Base-by-base conservation (phyloP, 2,113 vertebrate species). In the Ursus arctos region DNA sequence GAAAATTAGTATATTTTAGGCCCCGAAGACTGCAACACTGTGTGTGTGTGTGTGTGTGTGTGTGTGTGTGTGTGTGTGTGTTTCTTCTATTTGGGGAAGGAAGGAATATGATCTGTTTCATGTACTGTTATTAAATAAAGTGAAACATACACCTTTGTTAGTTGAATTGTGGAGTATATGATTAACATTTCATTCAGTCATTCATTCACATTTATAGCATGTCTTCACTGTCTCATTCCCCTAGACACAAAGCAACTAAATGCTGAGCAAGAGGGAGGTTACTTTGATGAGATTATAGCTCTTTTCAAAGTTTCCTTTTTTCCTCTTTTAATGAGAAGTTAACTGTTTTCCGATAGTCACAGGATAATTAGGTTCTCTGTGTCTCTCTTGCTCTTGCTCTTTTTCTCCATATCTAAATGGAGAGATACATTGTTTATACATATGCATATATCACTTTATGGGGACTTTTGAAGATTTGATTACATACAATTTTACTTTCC, bases 1-100 rank as follows among this genome's bases (percentile, higher is more conserved):
- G 87, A 97, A 95, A 96, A 97, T 96, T 88, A 93, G 88, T 97
- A 13, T 79, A 91, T 97, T 97, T 92, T 65, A 92, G 57, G 31
- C 22, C 28, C 49, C 53, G 43, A n/a, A 71, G 80, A 91, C 19
- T 67, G 40, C 22, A 91, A 2, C 40, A 79, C 24, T 26, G 2
- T 69, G 40, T 87, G 67, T 71, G 24, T 91, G 31, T 93, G 43
- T 89, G 28, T 77, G 36, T 36, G n/a, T 26, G 22, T 77, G 67
- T 71, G 16, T 61, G 57, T 26, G n/a, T 26, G 22, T 77, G 67
- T 71, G 16, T 61, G 57, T 26, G 69, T 47, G 28, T 19, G 26
- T 28, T 19, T 88, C 19, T 71, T 95, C 7, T 19, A 28, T 65
- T 95, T 65, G 31, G 21, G 28, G 28, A 33, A 90, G 47, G 88